Conservation (phyloP, 2,888 invertebrate genomes). For the Perithous albicinctus region DNA sequence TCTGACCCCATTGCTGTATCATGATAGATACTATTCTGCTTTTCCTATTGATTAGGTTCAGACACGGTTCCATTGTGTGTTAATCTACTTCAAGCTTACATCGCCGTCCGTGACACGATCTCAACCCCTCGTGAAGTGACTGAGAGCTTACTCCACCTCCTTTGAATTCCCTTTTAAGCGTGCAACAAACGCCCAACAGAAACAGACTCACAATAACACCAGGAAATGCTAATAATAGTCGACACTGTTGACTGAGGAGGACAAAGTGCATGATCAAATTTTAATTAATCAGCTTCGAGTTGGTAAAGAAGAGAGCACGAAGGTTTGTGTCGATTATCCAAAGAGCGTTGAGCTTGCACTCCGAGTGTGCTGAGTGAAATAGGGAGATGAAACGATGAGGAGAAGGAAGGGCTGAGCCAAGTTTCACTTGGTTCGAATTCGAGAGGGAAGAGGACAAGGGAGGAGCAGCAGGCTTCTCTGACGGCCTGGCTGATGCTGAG, state of each 20-base stretch:
- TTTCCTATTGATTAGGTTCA: slow-evolving; percentile 6
- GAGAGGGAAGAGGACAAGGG: slow-evolving; percentile 27
- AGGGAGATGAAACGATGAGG: slow-evolving; percentile 28
- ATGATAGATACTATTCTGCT: not conserved
- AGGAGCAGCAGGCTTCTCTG: slow-evolving; percentile 34
- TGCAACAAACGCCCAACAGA: not conserved
- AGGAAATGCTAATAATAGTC: slow-evolving; percentile 5
- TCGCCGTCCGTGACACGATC: not conserved
- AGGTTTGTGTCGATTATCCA: slow-evolving; percentile 38
- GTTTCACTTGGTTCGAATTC: slow-evolving; percentile 31
- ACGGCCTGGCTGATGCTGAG: slow-evolving; percentile 44
- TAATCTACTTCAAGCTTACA: not conserved
- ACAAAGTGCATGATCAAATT: slow-evolving; percentile 25
- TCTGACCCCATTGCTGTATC: not conserved
- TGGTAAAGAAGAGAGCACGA: not conserved
- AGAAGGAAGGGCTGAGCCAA: slow-evolving; percentile 42
- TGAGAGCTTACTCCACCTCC: not conserved
- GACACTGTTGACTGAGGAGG: not conserved
- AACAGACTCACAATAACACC: slow-evolving; percentile 6
- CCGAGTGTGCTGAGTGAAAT: not conserved
- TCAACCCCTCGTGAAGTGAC: not conserved
- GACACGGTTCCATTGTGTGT: not conserved
- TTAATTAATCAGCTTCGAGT: slow-evolving; percentile 37
- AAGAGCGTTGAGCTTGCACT: slow-evolving; percentile 34
- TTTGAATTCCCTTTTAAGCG: not conserved